A percentile compares a stretch with the other conserved stretches of the same genome.
Conservation (phyloP, 2,888 invertebrate species). For the Seira ritae region DNA sequence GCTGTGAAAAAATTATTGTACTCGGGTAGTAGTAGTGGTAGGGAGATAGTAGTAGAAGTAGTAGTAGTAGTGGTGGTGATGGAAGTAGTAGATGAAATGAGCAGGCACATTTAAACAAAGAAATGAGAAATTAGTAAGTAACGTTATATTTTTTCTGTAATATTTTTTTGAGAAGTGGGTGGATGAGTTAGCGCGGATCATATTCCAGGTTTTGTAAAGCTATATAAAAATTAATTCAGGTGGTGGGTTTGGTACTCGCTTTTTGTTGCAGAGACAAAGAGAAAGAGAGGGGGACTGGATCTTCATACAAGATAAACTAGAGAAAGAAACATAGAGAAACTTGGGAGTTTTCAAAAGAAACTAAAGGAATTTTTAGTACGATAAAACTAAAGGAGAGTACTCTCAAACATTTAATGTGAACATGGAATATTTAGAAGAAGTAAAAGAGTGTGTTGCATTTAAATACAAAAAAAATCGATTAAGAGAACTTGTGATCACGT, state of each 20-base stretch:
- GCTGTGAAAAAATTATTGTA: slow-evolving; percentile 3
- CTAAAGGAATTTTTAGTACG: background rate
- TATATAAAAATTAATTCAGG: background rate
- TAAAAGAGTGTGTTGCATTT: background rate
- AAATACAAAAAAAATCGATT: too few species aligned
- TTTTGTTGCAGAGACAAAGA: background rate
- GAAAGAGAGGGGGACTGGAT: background rate
- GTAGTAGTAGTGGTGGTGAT: too few species aligned
- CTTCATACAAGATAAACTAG: background rate
- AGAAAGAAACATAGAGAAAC: background rate
- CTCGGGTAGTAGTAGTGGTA: too few species aligned
- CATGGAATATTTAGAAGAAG: background rate
- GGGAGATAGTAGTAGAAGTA: too few species aligned
- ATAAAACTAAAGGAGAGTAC: background rate
- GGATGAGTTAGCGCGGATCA: slow-evolving; percentile 41
- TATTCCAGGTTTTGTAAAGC: slow-evolving; percentile 40
- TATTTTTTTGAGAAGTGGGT: slow-evolving; percentile 47
- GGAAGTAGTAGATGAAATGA: background rate
- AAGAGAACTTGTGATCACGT: background rate
- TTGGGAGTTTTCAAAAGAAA: background rate
- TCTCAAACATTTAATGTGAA: too few species aligned
- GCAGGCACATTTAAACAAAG: slow-evolving; percentile 4
- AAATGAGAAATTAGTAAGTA: background rate
- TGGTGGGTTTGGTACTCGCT: too few species aligned
- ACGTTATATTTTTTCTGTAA: background rate